Evolutionary conservation across 2,113 vertebrate species (phyloP).

Genomic region (Quiscalus mexicanus): DNA sequence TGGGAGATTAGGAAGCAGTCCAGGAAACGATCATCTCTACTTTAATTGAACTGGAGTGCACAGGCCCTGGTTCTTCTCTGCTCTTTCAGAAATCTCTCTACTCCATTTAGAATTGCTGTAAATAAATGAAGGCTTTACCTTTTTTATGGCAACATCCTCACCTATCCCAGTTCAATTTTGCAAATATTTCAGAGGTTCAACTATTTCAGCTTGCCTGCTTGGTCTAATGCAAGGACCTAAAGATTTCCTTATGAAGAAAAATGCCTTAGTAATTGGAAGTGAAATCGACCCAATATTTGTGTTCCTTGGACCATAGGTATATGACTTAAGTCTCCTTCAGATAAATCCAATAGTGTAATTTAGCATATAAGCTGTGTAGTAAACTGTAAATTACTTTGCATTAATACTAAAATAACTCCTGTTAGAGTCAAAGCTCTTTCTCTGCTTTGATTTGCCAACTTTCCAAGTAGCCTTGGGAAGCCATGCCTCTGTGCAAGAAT

Average conservation of each 20-base stretch:
- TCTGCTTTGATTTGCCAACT: neutral
- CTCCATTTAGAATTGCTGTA: neutral
- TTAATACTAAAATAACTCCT: neutral
- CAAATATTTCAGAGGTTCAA: neutral
- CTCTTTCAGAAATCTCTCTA: neutral
- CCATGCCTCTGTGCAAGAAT: neutral
- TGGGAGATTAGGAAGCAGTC: neutral
- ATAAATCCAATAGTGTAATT: neutral
- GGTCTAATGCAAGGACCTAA: neutral
- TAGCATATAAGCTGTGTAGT: neutral
- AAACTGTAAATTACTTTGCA: neutral
- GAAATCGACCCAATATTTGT: neutral
- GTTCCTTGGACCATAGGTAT: neutral
- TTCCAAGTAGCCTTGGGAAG: neutral
- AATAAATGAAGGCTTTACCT: neutral
- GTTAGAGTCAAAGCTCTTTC: neutral
- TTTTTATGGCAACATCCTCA: neutral
- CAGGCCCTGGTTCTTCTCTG: neutral
- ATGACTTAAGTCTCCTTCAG: neutral
- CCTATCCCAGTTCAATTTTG: neutral
- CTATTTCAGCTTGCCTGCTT: neutral
- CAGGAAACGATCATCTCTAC: neutral
- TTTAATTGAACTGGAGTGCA: neutral
- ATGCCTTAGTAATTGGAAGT: neutral
- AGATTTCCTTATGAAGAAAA: neutral